These are phyloP conservation scores for Drosophila micromelanica DNA, from an alignment of 1,140 invertebrate genomes.

Conservation along the genomic window DNA sequence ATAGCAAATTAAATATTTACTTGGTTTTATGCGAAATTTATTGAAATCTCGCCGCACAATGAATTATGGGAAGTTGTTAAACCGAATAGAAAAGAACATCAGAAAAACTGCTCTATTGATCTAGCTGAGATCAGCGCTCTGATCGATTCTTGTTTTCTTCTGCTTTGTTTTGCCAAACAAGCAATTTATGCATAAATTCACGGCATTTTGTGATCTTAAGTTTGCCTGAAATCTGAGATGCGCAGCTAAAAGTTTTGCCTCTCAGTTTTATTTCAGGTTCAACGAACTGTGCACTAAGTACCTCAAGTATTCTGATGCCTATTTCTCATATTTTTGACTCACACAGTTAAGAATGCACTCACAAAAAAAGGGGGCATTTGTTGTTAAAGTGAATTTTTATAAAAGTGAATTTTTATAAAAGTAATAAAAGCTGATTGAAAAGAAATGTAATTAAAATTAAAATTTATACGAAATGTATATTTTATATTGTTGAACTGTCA, in stretches of 20 bases:
- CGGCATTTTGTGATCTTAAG: constrained; percentile 45
- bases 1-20: constrained; percentile 69
- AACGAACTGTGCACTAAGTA: constrained; percentile 46
- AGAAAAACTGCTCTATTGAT: constrained; percentile 2
- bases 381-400: background rate
- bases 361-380: background rate
- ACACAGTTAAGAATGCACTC: constrained; percentile 33
- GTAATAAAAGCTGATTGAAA: no score
- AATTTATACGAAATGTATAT: no score
- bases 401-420: no score
- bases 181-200: constrained; percentile 66
- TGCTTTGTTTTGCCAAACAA: constrained; percentile 46
- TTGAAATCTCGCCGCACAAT: constrained; percentile 58
- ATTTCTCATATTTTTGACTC: constrained; percentile 46
- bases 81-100: background rate
- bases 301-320: constrained; percentile 27
- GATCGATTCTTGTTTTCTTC: constrained; percentile 61
- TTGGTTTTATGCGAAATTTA: constrained; percentile 72
- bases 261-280: constrained; percentile 32
- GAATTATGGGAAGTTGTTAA: constrained; percentile 45
- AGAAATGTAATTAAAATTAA: no score
- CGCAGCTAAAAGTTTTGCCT: background rate
- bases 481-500: no score
- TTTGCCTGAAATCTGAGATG: constrained; percentile 46
- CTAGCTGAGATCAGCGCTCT: constrained; percentile 30